Evolutionary conservation across 2,888 invertebrate species (phyloP).

Genomic region (Coelinius sp.): DNA sequence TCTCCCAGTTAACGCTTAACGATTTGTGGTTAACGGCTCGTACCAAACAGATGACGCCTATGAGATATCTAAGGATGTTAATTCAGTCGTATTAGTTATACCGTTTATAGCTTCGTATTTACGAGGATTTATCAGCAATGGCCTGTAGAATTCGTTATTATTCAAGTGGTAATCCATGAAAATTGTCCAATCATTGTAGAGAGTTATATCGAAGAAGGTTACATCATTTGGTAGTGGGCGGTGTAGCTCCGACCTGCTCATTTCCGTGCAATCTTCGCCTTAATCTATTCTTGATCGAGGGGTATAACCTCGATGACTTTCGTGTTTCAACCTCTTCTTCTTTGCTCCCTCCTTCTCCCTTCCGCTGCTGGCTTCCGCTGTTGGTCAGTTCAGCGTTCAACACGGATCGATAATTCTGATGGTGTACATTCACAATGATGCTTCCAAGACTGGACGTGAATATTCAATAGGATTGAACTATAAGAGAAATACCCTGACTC

Average conservation of each 20-base stretch:
- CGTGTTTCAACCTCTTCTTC: conserved; percentile 33
- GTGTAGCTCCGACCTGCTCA: background rate
- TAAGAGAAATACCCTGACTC: too few relatives aligned
- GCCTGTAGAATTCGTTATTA: background rate
- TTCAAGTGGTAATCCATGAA: background rate
- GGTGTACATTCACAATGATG: background rate
- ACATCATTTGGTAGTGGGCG: conserved; percentile 5
- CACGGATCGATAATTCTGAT: background rate
- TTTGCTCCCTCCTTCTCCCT: conserved; percentile 31
- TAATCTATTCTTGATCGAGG: conserved; percentile 33
- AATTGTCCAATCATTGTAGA: background rate
- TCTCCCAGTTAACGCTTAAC: conserved; percentile 42
- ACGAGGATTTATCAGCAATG: background rate
- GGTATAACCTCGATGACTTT: conserved; percentile 39
- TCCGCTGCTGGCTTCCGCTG: conserved; percentile 3
- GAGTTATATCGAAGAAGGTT: conserved; percentile 14
- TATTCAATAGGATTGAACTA: background rate
- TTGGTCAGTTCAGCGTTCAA: conserved; percentile 1
- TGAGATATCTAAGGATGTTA: conserved; percentile 42
- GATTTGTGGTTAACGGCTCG: conserved; percentile 44
- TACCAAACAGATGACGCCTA: conserved; percentile 47
- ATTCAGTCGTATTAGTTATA: conserved; percentile 42
- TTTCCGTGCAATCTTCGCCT: conserved; percentile 30
- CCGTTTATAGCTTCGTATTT: background rate
- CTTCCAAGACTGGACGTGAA: background rate